A percentile compares a stretch with the other conserved stretches of the same genome.
These are phyloP conservation scores for Acronicta psi DNA, from an alignment of 2,888 invertebrate species.

Conservation along the genomic window DNA sequence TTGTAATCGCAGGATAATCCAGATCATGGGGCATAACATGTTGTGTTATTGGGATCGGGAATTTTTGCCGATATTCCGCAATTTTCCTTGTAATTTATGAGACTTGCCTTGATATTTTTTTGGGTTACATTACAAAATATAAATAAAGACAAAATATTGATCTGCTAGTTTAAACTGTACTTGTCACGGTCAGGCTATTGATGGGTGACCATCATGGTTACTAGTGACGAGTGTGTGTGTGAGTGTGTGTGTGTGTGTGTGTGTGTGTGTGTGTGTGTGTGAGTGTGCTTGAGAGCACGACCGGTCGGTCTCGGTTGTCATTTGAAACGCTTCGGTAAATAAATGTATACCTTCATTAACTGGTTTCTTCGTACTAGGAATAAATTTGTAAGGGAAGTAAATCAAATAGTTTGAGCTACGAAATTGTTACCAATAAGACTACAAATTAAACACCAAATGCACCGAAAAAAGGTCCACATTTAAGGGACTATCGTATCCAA, in stretches of 20 bases:
- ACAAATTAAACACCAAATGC: conserved; percentile 51
- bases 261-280: no score
- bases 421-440: conserved; percentile 40
- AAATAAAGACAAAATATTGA: no score
- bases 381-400: conserved; percentile 10
- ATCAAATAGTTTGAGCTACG: conserved; percentile 14
- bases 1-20: conserved; percentile 74
- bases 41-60: conserved; percentile 51
- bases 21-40: conserved; percentile 65
- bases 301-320: no score
- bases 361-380: background rate
- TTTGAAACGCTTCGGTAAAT: no score
- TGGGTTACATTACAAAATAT: background rate
- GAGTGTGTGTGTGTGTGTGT: no score
- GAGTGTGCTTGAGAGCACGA: no score
- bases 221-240: no score
- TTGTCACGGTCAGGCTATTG: no score
- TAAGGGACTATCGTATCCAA: conserved; percentile 76
- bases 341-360: no score
- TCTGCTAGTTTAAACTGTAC: no score
- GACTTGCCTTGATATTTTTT: conserved; percentile 29
- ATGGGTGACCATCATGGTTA: no score
- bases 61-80: conserved; percentile 34
- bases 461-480: conserved; percentile 70
- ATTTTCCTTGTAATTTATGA: conserved; percentile 42